Conservation (phyloP, 92 coral and sea anemone species). For the Porites divaricata region DNA sequence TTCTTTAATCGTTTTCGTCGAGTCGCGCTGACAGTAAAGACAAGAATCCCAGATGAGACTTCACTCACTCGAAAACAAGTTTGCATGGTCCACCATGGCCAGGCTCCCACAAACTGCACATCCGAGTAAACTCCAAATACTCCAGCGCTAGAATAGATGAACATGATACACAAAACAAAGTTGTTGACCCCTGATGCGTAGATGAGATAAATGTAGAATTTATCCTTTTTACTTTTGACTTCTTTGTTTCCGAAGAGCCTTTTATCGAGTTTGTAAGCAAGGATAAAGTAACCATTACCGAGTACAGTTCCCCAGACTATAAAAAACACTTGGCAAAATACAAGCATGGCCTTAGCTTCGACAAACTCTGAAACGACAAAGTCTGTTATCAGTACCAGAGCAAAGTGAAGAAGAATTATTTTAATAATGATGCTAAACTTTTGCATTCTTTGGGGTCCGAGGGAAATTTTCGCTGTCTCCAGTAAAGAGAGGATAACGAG, state of each 20-base stretch:
- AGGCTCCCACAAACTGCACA: conserved; percentile 23
- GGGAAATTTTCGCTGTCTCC: conserved; percentile 42
- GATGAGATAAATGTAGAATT: conserved; percentile 40
- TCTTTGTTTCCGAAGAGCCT: conserved; percentile 44
- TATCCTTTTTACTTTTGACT: conserved; percentile 18
- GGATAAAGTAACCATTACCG: conserved; percentile 36
- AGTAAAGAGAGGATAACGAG: conserved; percentile 38
- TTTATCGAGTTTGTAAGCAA: conserved; percentile 27
- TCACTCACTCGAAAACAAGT: conserved; percentile 38
- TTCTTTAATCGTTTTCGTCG: conserved; percentile 37
- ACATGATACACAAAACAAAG: conserved; percentile 19
- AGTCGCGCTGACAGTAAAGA: conserved; percentile 57
- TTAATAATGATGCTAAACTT: conserved; percentile 17
- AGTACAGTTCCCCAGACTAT: conserved; percentile 52
- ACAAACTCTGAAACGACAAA: conserved; percentile 38
- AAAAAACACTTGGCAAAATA: conserved; percentile 42
- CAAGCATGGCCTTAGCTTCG: conserved; percentile 44
- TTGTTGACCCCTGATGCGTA: conserved; percentile 50
- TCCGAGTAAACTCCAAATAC: conserved; percentile 54
- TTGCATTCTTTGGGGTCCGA: conserved; percentile 50
- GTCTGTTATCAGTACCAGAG: conserved; percentile 20
- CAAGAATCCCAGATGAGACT: conserved; percentile 29
- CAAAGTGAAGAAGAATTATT: conserved; percentile 30
- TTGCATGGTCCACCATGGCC: conserved; percentile 55
- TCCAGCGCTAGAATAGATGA: conserved; percentile 33